phyloP scores from a whole-genome alignment of 2,888 invertebrate species.

The Gortyna flavago region DNA sequence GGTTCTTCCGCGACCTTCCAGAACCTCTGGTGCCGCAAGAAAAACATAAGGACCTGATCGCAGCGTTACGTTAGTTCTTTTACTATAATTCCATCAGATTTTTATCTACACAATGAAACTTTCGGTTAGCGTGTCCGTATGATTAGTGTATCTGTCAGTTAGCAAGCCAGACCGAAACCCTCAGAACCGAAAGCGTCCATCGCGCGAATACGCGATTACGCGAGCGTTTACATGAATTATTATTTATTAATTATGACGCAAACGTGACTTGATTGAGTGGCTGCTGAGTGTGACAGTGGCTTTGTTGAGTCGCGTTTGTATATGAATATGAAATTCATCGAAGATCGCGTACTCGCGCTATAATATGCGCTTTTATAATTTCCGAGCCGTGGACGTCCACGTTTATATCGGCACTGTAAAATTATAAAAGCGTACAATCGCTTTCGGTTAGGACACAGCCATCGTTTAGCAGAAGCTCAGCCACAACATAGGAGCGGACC shows the following conservation, averaged over 20 bases:
- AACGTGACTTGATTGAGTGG: neutral
- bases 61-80: constrained; percentile 90
- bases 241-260: neutral
- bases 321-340: neutral
- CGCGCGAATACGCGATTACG: neutral
- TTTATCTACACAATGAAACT: neutral
- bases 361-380: neutral
- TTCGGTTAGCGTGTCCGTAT: neutral
- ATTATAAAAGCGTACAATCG: neutral
- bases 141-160: neutral
- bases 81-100: neutral
- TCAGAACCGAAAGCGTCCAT: neutral
- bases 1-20: constrained; percentile 96
- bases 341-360: neutral
- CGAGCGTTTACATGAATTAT: neutral
- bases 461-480: neutral
- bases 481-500: neutral
- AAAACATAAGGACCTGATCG: constrained; percentile 92
- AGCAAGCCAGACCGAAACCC: neutral
- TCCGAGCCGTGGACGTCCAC: neutral
- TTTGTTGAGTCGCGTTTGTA: too few relatives aligned
- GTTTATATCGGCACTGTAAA: neutral
- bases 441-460: neutral
- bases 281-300: too few relatives aligned
- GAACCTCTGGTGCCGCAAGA: constrained; percentile 94